Percentiles rank a stretch among this genome's conserved stretches.
phyloP scores from a whole-genome alignment of 2,113 vertebrate genomes.

The Cynocephalus volans region DNA sequence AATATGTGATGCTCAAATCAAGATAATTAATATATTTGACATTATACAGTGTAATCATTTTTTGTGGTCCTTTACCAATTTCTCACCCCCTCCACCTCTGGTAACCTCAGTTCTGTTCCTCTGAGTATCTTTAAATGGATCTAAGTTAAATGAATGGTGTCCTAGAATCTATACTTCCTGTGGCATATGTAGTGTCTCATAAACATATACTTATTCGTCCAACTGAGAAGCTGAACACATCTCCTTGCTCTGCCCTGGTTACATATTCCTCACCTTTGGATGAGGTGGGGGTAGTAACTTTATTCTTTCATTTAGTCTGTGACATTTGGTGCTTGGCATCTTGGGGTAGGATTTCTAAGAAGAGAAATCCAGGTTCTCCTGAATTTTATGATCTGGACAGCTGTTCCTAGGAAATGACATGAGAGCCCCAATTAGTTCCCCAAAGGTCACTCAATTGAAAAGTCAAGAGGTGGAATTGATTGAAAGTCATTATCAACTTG shows the following conservation, averaged over 20 bases:
- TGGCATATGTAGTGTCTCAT: neutral
- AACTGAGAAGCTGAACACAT: neutral
- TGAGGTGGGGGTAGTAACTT: neutral
- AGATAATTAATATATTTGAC: no score
- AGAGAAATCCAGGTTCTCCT: constrained; percentile 41
- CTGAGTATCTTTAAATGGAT: constrained; percentile 53
- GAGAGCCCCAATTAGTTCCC: constrained; percentile 60
- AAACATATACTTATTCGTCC: neutral
- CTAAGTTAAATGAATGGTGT: constrained; percentile 26
- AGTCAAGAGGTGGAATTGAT: constrained; percentile 71
- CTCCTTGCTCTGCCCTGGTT: constrained; percentile 30
- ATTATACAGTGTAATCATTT: no score
- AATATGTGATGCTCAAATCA: no score
- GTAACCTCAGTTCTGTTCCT: neutral
- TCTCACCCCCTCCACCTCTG: no score
- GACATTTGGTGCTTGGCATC: constrained; percentile 36
- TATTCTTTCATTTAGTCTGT: constrained; percentile 51
- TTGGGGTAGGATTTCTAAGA: constrained; percentile 37
- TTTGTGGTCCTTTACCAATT: no score
- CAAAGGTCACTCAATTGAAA: constrained; percentile 72
- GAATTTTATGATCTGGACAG: constrained; percentile 64
- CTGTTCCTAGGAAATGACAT: constrained; percentile 64
- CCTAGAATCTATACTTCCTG: neutral
- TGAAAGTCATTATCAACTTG: constrained; percentile 67
- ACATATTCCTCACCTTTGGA: neutral